Evolutionary conservation across 2,888 invertebrate genomes (phyloP).

Genomic region (Cancer borealis): DNA sequence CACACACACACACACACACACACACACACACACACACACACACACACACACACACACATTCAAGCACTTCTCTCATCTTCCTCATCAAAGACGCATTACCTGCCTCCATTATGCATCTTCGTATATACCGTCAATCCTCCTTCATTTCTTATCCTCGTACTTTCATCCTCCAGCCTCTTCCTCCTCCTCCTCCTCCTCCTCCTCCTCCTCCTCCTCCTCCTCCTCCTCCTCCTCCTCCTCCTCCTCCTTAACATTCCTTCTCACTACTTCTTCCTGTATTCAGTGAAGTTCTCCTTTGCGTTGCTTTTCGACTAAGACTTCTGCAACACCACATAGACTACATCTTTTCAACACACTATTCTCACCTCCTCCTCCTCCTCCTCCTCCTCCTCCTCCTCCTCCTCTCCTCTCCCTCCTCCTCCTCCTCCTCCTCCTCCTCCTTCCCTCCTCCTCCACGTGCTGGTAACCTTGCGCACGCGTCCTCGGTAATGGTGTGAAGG

Average conservation of each 20-base stretch:
- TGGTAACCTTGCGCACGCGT: background rate
- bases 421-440: background rate
- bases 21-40: background rate
- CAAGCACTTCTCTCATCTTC: background rate
- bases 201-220: background rate
- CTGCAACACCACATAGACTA: background rate
- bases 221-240: background rate
- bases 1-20: background rate
- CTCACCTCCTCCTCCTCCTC: background rate
- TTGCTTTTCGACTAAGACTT: background rate
- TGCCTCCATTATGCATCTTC: background rate
- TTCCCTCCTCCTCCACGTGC: background rate
- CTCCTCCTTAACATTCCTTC: background rate
- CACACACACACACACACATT: background rate
- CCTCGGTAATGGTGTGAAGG: background rate
- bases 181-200: background rate
- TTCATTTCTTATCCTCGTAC: conserved; percentile 17
- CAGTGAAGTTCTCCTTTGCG: background rate
- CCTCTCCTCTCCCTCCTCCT: background rate
- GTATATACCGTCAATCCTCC: conserved; percentile 15
- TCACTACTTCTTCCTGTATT: background rate
- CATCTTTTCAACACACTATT: background rate
- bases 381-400: background rate
- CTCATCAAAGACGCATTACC: background rate
- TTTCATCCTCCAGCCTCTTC: background rate